phyloP scores from a whole-genome alignment of 2,888 invertebrate species.

The Meta bourneti region DNA sequence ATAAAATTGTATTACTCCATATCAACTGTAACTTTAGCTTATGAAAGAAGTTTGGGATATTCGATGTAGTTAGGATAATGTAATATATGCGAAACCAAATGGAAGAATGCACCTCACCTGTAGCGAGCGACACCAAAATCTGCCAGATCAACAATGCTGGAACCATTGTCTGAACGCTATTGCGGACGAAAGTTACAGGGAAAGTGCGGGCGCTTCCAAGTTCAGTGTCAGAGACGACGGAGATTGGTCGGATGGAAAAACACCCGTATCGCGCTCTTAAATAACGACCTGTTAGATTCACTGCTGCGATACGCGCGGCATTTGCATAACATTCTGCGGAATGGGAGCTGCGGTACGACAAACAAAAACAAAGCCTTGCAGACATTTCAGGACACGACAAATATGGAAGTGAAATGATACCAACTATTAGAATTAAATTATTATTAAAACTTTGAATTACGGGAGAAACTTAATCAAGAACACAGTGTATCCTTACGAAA shows the following conservation, averaged over 20 bases:
- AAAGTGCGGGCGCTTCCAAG: conserved; percentile 62
- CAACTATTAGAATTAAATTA: too few relatives aligned
- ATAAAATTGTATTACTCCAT: too few relatives aligned
- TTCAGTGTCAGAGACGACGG: conserved; percentile 54
- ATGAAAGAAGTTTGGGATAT: background rate
- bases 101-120: conserved; percentile 43
- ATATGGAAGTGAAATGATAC: background rate
- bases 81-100: background rate
- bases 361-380: background rate
- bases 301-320: conserved; percentile 6
- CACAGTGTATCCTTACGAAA: too few relatives aligned
- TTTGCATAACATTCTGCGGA: conserved; percentile 8
- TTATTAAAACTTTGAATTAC: too few relatives aligned
- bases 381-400: conserved; percentile 34
- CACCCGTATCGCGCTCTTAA: conserved; percentile 66
- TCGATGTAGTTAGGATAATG: background rate
- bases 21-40: too few relatives aligned
- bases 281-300: conserved; percentile 58
- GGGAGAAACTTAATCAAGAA: too few relatives aligned
- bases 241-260: conserved; percentile 46
- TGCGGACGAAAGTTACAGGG: conserved; percentile 10
- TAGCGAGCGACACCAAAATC: conserved; percentile 17
- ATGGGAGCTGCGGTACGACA: background rate
- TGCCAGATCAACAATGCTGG: conserved; percentile 37
- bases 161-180: conserved; percentile 40